phyloP scores from a whole-genome alignment of 37 sponge, comb jelly and placozoan species.

The Ianthella basta region DNA sequence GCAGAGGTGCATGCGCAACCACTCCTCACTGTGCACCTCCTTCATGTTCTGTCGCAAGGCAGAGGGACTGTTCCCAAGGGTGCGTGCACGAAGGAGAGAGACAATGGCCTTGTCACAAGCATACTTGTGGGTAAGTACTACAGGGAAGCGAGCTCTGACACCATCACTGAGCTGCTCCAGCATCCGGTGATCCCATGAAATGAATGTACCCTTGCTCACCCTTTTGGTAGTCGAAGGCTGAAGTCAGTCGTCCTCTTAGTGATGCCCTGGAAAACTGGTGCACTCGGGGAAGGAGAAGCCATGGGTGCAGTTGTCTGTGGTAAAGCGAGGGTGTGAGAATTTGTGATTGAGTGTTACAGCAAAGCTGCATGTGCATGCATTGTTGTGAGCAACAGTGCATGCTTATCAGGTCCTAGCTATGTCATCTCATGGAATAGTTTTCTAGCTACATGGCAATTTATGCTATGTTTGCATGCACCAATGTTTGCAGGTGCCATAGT shows the following conservation, averaged over 20 bases:
- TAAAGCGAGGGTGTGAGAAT: too few relatives aligned
- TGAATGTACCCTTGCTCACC: slow-evolving; percentile 1
- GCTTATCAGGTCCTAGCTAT: too few relatives aligned
- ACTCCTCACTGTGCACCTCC: slow-evolving; percentile 40
- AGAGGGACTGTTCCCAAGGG: slow-evolving; percentile 33
- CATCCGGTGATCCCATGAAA: slow-evolving; percentile 36
- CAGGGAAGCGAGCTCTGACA: slow-evolving; percentile 24
- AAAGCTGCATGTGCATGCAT: background rate
- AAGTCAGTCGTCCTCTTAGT: background rate
- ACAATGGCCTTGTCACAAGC: slow-evolving; percentile 31
- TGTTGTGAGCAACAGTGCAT: too few relatives aligned
- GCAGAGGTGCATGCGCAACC: slow-evolving; percentile 19
- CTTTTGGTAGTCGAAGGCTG: background rate
- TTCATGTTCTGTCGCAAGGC: background rate
- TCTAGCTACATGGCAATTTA: too few relatives aligned
- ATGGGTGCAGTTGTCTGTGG: background rate
- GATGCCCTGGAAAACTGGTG: background rate
- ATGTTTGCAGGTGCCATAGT: too few relatives aligned
- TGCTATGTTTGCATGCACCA: too few relatives aligned
- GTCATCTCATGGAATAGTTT: too few relatives aligned
- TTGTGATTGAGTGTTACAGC: too few relatives aligned
- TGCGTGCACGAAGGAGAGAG: slow-evolving; percentile 16
- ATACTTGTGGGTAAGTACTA: slow-evolving; percentile 13
- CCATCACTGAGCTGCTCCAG: slow-evolving; percentile 24
- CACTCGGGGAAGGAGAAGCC: background rate